Percentiles rank a stretch among this genome's conserved stretches.
Conservation (phyloP, 92 coral and sea anemone species). For the Scolanthus callimorphus region DNA sequence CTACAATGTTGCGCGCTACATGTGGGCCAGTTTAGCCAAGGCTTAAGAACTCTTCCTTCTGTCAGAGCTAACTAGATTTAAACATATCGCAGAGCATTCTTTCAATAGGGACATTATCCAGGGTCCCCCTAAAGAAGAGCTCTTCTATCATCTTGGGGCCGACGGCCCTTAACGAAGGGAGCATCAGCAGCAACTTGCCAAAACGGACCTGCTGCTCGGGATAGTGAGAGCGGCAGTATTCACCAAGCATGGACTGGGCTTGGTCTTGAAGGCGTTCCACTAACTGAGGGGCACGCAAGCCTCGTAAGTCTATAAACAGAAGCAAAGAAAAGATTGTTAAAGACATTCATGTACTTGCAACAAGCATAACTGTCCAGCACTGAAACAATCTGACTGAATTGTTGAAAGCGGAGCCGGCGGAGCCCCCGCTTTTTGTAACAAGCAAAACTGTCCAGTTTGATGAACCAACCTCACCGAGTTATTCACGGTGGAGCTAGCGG, state of each 20-base stretch:
- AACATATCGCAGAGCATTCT: conserved; percentile 99
- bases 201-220: conserved; percentile 89
- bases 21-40: no score
- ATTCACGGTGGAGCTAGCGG: no score
- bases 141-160: conserved; percentile 96
- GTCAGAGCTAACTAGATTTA: conserved; percentile 61
- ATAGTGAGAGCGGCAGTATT: conserved; percentile 84
- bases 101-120: conserved; percentile 91
- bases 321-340: no score
- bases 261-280: conserved; percentile 96
- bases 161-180: conserved; percentile 85
- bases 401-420: no score
- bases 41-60: no score
- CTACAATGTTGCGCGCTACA: no score
- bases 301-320: conserved; percentile 84
- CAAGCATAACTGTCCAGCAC: no score
- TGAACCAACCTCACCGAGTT: no score
- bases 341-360: no score
- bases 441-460: no score
- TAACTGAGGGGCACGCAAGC: conserved; percentile 92
- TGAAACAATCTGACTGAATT: no score
- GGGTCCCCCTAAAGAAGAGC: conserved; percentile 88
- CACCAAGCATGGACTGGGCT: conserved; percentile 96
- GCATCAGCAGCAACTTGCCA: conserved; percentile 87
- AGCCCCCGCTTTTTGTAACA: no score